Conservation (phyloP, 2,797 vertebrate species). For the Bradypodion pumilum region DNA sequence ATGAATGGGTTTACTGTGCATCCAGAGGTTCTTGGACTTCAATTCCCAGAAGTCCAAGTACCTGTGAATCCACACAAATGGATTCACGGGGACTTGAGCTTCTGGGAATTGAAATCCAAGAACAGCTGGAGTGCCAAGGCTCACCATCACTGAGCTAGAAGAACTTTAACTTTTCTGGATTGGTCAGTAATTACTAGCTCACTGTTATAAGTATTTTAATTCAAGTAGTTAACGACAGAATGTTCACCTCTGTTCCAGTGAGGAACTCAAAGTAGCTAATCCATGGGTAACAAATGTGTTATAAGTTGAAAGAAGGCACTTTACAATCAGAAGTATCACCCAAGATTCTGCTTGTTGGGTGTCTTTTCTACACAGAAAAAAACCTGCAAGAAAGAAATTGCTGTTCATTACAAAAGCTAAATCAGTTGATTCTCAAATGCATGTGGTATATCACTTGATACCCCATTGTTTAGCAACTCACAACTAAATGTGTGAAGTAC, state of each 20-base stretch:
- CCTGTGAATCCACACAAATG: too few relatives aligned
- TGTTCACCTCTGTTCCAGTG: neutral
- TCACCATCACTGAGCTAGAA: too few relatives aligned
- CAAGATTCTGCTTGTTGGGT: neutral
- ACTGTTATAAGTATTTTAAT: conserved; percentile 9
- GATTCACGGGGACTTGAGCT: too few relatives aligned
- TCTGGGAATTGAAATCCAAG: too few relatives aligned
- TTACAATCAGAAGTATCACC: rapidly evolving
- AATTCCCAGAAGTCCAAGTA: too few relatives aligned
- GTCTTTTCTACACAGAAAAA: neutral
- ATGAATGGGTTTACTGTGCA: too few relatives aligned
- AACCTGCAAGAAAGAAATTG: neutral
- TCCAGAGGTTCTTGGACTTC: too few relatives aligned
- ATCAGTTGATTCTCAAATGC: neutral
- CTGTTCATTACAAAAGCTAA: neutral
- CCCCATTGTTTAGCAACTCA: neutral
- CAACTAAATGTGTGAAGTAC: neutral
- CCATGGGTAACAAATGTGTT: neutral
- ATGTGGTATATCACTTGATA: neutral
- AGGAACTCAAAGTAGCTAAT: neutral
- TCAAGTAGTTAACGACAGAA: neutral
- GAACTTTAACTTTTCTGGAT: neutral
- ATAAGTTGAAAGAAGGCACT: neutral
- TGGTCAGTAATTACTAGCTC: neutral
- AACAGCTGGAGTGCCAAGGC: too few relatives aligned